Conservation (phyloP, 1,140 invertebrate genomes). For the Ips typographus region DNA sequence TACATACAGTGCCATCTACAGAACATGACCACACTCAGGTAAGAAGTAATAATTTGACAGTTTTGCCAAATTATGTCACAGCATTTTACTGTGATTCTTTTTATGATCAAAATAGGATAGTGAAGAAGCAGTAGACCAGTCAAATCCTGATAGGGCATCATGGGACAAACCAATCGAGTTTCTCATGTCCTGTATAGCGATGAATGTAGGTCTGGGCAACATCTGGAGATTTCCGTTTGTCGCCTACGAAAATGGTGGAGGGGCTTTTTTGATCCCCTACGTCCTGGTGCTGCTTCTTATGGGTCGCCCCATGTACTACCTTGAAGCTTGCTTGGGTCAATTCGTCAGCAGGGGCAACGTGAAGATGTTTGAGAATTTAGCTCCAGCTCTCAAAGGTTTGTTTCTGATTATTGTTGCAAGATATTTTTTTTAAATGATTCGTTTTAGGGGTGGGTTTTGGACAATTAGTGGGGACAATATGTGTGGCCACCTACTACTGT, state of each 20-base stretch:
- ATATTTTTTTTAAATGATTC: not conserved
- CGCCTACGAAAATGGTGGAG: slow-evolving; percentile 83
- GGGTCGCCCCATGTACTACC: slow-evolving; percentile 87
- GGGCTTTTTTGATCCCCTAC: slow-evolving; percentile 82
- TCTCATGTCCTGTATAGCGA: slow-evolving; percentile 84
- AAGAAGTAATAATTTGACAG: too few relatives aligned
- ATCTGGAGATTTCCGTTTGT: slow-evolving; percentile 87
- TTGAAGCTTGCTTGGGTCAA: slow-evolving; percentile 83
- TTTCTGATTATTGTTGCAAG: not conserved
- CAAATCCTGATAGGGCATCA: slow-evolving; percentile 57
- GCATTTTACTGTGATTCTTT: too few relatives aligned
- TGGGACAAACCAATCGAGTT: slow-evolving; percentile 87
- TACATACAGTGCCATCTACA: too few relatives aligned
- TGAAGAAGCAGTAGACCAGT: not conserved
- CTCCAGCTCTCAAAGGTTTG: slow-evolving; percentile 67
- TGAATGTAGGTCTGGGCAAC: slow-evolving; percentile 88
- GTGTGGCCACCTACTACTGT: slow-evolving; percentile 77
- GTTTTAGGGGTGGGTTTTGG: slow-evolving; percentile 75
- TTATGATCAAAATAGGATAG: too few relatives aligned
- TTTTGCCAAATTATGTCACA: too few relatives aligned
- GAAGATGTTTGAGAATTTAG: slow-evolving; percentile 60
- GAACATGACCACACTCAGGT: too few relatives aligned
- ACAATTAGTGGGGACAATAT: slow-evolving; percentile 71
- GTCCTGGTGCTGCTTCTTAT: slow-evolving; percentile 80
- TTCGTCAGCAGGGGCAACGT: slow-evolving; percentile 74